Percentiles rank a stretch among this genome's conserved stretches.
Conservation (phyloP, 2,888 invertebrate genomes). For the Nomada goodeniana region DNA sequence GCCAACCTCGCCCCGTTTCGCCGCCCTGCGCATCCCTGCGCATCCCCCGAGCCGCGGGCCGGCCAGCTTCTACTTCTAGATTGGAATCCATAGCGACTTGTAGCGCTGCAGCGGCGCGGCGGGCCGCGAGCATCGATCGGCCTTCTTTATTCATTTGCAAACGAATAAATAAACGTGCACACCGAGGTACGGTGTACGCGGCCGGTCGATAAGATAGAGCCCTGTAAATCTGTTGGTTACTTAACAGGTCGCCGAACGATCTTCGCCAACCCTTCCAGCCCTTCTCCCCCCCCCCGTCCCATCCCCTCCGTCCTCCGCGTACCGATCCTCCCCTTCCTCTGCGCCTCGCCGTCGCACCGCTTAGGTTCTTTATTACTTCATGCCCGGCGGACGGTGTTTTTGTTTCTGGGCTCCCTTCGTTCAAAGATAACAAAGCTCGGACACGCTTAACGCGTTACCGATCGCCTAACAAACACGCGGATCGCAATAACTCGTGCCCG, state of each 20-base stretch:
- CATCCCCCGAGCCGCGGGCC: neutral
- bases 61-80: slow-evolving; percentile 61
- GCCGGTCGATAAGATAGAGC: slow-evolving; percentile 80
- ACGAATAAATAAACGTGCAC: slow-evolving; percentile 80
- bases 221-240: slow-evolving; percentile 79
- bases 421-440: slow-evolving; percentile 68
- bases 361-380: slow-evolving; percentile 65
- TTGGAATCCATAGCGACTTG: slow-evolving; percentile 70
- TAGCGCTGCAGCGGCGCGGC: slow-evolving; percentile 55
- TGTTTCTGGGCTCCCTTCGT: slow-evolving; percentile 52
- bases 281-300: neutral
- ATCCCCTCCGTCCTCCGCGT: neutral
- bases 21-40: neutral
- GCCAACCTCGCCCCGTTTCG: neutral
- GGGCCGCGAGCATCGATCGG: slow-evolving; percentile 78
- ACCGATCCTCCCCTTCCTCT: neutral
- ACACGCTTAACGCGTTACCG: slow-evolving; percentile 71
- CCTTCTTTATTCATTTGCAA: slow-evolving; percentile 83
- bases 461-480: slow-evolving; percentile 66
- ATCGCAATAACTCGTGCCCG: slow-evolving; percentile 58
- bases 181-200: slow-evolving; percentile 67
- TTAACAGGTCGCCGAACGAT: slow-evolving; percentile 77
- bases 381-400: slow-evolving; percentile 61
- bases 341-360: slow-evolving; percentile 40
- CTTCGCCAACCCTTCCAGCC: slow-evolving; percentile 45